Percentiles rank a stretch among this genome's conserved stretches.
phyloP scores from a whole-genome alignment of 2,113 vertebrate genomes.

The Misgurnus mizolepis region DNA sequence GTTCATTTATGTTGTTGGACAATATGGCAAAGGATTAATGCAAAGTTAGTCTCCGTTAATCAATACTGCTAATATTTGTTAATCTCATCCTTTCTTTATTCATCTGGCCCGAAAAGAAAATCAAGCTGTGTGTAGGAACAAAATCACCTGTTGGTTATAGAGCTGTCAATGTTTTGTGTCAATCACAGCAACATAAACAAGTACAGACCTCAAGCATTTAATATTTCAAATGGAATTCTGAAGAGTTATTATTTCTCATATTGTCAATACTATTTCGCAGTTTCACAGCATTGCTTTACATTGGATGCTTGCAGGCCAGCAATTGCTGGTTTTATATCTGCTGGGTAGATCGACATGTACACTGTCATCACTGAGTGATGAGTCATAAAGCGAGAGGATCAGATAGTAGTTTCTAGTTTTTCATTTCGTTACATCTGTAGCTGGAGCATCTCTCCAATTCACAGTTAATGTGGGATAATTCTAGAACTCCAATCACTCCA shows the following conservation, averaged over 20 bases:
- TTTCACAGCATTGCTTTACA: no score
- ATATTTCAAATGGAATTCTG: not conserved
- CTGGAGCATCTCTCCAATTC: conserved; percentile 3
- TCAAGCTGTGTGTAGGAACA: not conserved
- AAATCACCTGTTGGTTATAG: no score
- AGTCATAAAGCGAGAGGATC: conserved; percentile 38
- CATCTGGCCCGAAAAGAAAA: not conserved
- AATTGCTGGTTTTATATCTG: conserved; percentile 1
- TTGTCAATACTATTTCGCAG: not conserved
- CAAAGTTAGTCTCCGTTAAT: conserved; percentile 24
- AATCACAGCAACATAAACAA: no score
- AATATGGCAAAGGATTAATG: conserved; percentile 72
- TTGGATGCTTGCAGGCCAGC: not conserved
- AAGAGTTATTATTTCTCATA: not conserved
- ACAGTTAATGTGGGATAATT: not conserved
- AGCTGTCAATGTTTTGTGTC: no score
- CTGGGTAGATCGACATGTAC: not conserved
- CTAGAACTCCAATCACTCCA: not conserved
- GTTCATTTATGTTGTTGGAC: conserved; percentile 60
- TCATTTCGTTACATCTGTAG: conserved; percentile 12
- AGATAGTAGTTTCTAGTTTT: conserved; percentile 6
- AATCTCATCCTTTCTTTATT: conserved; percentile 51
- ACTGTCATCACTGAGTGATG: conserved; percentile 42
- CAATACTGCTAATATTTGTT: no score
- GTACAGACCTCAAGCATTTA: no score